These are phyloP conservation scores for Patiria miniata DNA, from an alignment of 35 echinoderm and acorn worm species.

Conservation along the genomic window DNA sequence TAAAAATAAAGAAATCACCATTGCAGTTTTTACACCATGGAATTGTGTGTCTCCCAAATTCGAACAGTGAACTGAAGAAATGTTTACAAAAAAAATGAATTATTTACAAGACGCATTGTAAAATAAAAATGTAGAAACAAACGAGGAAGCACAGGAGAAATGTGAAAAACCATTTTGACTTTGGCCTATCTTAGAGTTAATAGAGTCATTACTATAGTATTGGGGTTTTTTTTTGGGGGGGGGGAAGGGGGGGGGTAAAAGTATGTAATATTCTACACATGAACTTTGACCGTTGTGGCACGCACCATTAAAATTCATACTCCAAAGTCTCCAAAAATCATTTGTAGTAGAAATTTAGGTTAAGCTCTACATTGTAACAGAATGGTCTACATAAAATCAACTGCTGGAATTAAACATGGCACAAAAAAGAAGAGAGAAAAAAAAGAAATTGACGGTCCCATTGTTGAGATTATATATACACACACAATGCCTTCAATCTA, in stretches of 20 bases:
- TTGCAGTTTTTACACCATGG: no score
- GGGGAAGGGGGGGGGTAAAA: no score
- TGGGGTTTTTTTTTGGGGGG: no score
- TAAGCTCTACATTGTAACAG: neutral
- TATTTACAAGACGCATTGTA: constrained; percentile 15
- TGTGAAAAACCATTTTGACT: neutral
- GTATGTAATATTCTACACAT: no score
- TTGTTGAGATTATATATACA: constrained; percentile 9
- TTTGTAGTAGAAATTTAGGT: neutral
- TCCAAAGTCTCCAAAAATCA: neutral
- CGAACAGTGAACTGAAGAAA: neutral
- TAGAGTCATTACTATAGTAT: no score
- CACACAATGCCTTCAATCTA: constrained; percentile 17
- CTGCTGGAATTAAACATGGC: neutral
- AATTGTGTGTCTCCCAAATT: no score
- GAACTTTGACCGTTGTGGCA: no score
- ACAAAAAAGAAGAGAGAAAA: neutral
- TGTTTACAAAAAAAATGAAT: neutral
- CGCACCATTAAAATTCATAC: neutral
- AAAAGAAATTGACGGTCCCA: no score
- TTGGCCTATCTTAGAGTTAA: no score
- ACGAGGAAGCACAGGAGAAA: constrained; percentile 20
- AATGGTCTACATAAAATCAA: neutral
- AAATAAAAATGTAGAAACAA: neutral
- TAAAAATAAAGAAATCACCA: no score